Conservation (phyloP, 2,113 vertebrate species). For the Proteles cristata region DNA sequence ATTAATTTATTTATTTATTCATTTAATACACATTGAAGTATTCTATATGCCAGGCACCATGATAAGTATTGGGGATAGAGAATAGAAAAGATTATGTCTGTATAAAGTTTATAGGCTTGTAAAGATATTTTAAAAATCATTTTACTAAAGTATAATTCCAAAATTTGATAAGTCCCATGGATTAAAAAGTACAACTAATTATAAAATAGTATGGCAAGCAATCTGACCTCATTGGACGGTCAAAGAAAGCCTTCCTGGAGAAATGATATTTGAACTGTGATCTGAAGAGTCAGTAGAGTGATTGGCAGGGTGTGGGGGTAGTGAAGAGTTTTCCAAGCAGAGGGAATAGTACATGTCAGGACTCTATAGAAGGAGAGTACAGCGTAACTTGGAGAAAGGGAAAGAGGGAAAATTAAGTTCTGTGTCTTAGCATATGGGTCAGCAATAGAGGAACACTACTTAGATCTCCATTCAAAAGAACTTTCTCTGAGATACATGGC, state of each 20-base stretch:
- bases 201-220: neutral
- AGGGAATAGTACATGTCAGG: neutral
- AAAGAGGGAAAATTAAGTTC: neutral
- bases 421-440: neutral
- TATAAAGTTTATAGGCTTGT: neutral
- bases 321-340: neutral
- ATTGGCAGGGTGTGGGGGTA: neutral
- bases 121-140: neutral
- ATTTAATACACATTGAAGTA: constrained; percentile 13
- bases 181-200: neutral
- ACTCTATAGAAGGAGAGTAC: neutral
- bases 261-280: neutral
- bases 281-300: neutral
- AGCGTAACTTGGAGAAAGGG: neutral
- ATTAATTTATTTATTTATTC: neutral
- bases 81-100: neutral
- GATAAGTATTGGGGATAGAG: neutral
- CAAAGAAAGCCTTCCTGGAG: neutral
- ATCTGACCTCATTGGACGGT: neutral
- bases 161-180: neutral
- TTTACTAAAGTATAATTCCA: neutral
- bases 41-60: neutral
- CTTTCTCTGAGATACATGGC: neutral
- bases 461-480: neutral
- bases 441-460: neutral